Conservation (phyloP, 2,888 invertebrate species). For the Polyommatus iphigenia region DNA sequence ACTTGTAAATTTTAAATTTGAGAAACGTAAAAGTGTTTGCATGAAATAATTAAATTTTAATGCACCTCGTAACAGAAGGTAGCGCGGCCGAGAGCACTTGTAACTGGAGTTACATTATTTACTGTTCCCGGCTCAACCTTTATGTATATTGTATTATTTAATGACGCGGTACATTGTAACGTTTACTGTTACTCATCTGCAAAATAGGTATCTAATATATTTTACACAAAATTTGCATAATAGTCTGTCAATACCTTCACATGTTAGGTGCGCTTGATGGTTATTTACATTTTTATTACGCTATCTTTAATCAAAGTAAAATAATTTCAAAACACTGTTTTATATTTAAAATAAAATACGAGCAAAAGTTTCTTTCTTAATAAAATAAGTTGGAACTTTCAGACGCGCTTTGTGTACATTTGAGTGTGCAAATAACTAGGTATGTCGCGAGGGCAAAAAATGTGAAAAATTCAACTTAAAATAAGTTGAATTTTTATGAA, state of each 20-base stretch:
- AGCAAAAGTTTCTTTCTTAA: background rate
- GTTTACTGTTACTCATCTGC: background rate
- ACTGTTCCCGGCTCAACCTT: conserved; percentile 21
- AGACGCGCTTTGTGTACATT: conserved; percentile 12
- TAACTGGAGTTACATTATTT: conserved; percentile 31
- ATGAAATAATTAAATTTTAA: conserved; percentile 34
- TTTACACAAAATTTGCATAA: background rate
- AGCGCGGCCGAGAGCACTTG: conserved; percentile 17
- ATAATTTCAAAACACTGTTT: background rate
- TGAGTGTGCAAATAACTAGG: background rate
- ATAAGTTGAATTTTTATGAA: background rate
- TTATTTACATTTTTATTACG: background rate
- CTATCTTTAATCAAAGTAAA: background rate
- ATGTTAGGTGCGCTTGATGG: background rate
- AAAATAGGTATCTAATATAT: background rate
- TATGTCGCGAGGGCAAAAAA: conserved; percentile 19
- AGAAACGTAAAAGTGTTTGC: conserved; percentile 31
- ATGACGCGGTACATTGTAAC: conserved; percentile 12
- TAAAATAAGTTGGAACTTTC: conserved; percentile 18
- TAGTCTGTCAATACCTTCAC: background rate
- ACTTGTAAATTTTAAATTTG: conserved; percentile 30
- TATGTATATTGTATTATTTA: conserved; percentile 21
- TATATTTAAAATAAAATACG: background rate
- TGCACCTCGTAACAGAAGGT: conserved; percentile 33
- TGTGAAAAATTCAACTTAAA: background rate